Conservation (phyloP, 1,140 invertebrate genomes). For the Drosophila repletoides region DNA sequence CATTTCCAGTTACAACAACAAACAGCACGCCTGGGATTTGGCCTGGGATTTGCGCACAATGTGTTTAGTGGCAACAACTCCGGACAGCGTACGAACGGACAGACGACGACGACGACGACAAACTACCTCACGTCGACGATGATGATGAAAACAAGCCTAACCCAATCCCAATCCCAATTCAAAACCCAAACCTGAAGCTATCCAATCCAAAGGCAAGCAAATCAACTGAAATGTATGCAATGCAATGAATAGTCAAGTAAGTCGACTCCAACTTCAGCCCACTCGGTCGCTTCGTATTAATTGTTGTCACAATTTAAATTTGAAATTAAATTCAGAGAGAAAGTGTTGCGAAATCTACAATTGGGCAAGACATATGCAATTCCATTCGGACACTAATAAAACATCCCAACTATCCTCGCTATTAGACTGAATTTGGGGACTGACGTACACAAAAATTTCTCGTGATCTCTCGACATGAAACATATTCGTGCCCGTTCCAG, state of each 20-base stretch:
- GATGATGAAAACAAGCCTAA: conserved; percentile 22
- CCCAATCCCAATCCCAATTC: background rate
- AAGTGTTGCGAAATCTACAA: no score
- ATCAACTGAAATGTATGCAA: conserved; percentile 50
- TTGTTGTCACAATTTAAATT: conserved; percentile 27
- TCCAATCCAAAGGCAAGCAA: conserved; percentile 9
- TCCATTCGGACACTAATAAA: no score
- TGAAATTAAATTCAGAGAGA: no score
- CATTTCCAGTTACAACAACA: conserved; percentile 22
- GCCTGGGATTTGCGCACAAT: conserved; percentile 72
- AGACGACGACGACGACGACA: background rate
- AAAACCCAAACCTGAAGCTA: background rate
- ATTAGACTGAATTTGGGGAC: no score
- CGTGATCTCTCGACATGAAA: no score
- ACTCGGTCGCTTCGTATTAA: conserved; percentile 36
- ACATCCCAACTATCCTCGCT: no score
- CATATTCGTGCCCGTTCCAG: no score
- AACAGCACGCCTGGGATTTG: conserved; percentile 61
- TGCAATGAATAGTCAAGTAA: conserved; percentile 36
- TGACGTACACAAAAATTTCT: no score
- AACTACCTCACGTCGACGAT: conserved; percentile 18
- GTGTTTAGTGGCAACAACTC: conserved; percentile 64
- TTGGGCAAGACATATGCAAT: no score
- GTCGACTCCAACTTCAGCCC: background rate
- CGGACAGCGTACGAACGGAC: background rate